phyloP scores from a whole-genome alignment of 1,140 invertebrate genomes.

The Pygmarrhopalites habei region DNA sequence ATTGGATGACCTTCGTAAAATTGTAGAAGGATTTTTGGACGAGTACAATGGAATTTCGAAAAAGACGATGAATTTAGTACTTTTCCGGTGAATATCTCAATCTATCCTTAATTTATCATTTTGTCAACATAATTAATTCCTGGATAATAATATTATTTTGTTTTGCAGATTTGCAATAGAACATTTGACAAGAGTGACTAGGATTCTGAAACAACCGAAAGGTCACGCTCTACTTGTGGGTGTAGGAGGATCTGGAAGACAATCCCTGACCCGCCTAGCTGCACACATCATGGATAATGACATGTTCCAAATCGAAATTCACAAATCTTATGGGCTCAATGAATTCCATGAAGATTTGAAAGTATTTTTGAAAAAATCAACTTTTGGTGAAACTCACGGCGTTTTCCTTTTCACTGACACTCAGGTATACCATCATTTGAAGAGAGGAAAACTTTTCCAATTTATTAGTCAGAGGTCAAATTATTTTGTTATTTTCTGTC shows the following conservation, averaged over 20 bases:
- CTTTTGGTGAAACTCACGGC: slow-evolving; percentile 72
- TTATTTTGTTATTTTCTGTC: slow-evolving; percentile 16
- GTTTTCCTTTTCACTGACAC: slow-evolving; percentile 87
- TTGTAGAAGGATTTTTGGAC: slow-evolving; percentile 82
- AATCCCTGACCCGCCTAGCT: slow-evolving; percentile 79
- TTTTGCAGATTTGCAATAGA: slow-evolving; percentile 78
- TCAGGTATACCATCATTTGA: too few species aligned
- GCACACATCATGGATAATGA: slow-evolving; percentile 91
- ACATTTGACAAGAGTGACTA: slow-evolving; percentile 82
- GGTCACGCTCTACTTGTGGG: slow-evolving; percentile 79
- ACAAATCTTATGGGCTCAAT: slow-evolving; percentile 66
- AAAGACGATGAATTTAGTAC: slow-evolving; percentile 92
- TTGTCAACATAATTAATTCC: too few species aligned
- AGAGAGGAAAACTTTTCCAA: too few species aligned
- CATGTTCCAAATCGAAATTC: slow-evolving; percentile 80
- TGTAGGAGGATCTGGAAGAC: slow-evolving; percentile 83
- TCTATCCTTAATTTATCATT: too few species aligned
- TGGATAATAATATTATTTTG: too few species aligned
- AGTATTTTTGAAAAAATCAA: slow-evolving; percentile 67
- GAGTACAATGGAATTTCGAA: slow-evolving; percentile 96
- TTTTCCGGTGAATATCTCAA: slow-evolving; percentile 64
- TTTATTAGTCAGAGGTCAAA: too few species aligned
- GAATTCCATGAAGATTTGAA: slow-evolving; percentile 92
- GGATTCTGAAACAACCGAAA: slow-evolving; percentile 83
- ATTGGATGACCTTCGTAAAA: slow-evolving; percentile 67